Base-by-base conservation (phyloP, 92 coral and sea anemone genomes). In the Epizoanthus rinbou region DNA sequence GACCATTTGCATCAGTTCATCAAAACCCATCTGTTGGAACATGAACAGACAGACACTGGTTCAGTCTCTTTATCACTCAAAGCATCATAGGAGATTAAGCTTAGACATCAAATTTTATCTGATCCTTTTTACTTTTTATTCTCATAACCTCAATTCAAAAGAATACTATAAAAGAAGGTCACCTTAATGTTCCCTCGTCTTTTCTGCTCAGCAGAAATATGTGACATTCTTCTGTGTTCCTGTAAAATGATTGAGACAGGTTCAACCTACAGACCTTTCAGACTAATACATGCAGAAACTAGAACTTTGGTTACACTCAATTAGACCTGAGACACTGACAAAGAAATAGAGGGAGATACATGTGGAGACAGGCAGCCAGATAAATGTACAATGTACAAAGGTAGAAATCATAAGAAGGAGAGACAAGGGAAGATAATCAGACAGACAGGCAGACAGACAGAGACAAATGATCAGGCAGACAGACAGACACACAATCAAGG, bases 121-220 rank as follows among this genome's bases (percentile, higher is more conserved):
- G 43, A 37, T 37, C 43, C 6, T 47, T 47, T 47, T 11, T 11
- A 47, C 11, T 0, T 47, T 47, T 47, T 43, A 43, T 43, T 43
- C 50, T 8, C 7, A 5, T 43, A 47, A 8, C 2, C 13, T 8
- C 14, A 9, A 47, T 47, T 47, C 7, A 47, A 47, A 47, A 47
- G 54, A 47, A 62, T 63, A 8, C 22, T 23, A 8, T 71, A 18
- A 41, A 33, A 2, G 23, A 41, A 47, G 43, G 8, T 35, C 35
- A 96, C 99, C 89, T 96, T 96, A 21, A 96, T 96, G 63, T 96
- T 92, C 24, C 94, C 95, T 71, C 99, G 90, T 85, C 99, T 81
- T 65, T 96, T 96, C 86, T 96, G 99, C 64, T 96, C 99, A 56
- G 99, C 99, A 39, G 98, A 91, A 69, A 96, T 94, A 81, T 96